phyloP scores from a whole-genome alignment of 2,888 invertebrate genomes.

The Ectemnius lituratus region DNA sequence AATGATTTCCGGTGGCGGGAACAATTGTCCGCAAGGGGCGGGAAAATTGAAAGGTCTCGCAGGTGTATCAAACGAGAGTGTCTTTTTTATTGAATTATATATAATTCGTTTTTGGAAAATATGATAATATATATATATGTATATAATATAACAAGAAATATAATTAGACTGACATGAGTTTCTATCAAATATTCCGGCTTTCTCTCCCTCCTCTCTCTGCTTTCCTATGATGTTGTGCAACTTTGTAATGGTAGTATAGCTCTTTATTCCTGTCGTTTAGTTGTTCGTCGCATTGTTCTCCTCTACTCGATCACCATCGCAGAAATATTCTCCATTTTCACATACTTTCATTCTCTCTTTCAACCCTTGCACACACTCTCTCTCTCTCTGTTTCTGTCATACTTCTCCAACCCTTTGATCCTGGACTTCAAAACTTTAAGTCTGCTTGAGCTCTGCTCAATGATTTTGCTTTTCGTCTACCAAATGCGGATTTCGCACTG shows the following conservation, averaged over 20 bases:
- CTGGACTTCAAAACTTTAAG: background rate
- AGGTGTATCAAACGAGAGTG: slow-evolving; percentile 62
- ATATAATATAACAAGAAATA: slow-evolving; percentile 76
- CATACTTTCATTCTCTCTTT: slow-evolving; percentile 15
- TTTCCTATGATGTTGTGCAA: slow-evolving; percentile 70
- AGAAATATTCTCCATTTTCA: slow-evolving; percentile 25
- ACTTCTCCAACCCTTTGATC: slow-evolving; percentile 8
- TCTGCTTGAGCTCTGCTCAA: background rate
- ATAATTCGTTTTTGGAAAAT: slow-evolving; percentile 76
- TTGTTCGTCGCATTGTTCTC: slow-evolving; percentile 42
- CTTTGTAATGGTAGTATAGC: slow-evolving; percentile 58
- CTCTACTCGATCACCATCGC: slow-evolving; percentile 41
- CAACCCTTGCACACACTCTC: slow-evolving; percentile 22
- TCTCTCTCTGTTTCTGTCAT: slow-evolving; percentile 1
- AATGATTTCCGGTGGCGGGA: too few species aligned
- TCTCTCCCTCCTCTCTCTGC: slow-evolving; percentile 42
- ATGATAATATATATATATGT: slow-evolving; percentile 72
- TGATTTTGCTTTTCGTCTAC: background rate
- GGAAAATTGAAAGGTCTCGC: slow-evolving; percentile 39
- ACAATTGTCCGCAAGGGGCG: too few species aligned
- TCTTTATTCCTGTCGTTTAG: slow-evolving; percentile 50
- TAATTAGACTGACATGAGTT: slow-evolving; percentile 75
- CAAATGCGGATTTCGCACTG: background rate
- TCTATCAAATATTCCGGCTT: slow-evolving; percentile 66
- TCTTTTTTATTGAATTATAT: slow-evolving; percentile 74